These are phyloP conservation scores for Acrobasis consociella DNA, from an alignment of 2,888 invertebrate species.

Conservation along the genomic window DNA sequence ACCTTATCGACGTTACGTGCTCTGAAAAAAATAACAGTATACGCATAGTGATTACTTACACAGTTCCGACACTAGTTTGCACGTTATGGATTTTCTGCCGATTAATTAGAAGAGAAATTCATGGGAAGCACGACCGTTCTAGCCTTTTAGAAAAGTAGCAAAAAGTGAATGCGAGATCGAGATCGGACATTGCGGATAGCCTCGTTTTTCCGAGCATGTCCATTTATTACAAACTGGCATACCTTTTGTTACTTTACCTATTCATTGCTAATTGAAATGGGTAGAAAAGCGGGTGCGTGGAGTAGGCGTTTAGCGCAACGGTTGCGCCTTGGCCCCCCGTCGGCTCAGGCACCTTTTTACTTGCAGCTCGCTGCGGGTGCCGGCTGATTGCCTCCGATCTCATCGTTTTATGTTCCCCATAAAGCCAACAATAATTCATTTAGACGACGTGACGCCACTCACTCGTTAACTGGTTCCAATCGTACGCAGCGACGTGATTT, in stretches of 20 bases:
- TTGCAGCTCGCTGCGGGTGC: constrained; percentile 74
- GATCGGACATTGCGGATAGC: constrained; percentile 13
- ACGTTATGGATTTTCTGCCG: constrained; percentile 5
- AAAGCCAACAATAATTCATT: constrained; percentile 83
- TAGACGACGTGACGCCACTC: constrained; percentile 82
- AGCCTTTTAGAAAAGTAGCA: constrained; percentile 8
- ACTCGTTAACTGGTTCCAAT: constrained; percentile 75
- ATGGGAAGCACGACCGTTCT: constrained; percentile 6
- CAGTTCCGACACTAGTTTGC: neutral
- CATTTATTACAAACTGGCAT: constrained; percentile 50
- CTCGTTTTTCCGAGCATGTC: constrained; percentile 39
- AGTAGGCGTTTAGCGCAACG: constrained; percentile 71
- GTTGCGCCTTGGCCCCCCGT: constrained; percentile 67
- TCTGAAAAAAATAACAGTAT: constrained; percentile 35
- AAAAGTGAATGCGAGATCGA: constrained; percentile 21
- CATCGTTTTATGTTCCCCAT: constrained; percentile 80
- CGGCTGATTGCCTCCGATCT: constrained; percentile 81
- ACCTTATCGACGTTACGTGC: constrained; percentile 49
- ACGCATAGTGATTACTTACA: constrained; percentile 2
- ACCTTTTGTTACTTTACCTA: constrained; percentile 63
- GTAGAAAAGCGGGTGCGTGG: constrained; percentile 65
- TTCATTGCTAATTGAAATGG: constrained; percentile 78
- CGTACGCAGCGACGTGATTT: constrained; percentile 58
- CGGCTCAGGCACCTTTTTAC: constrained; percentile 77
- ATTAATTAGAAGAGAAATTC: neutral